Base-by-base conservation (phyloP, 2,888 invertebrate genomes). In the Galeopsomyia nigrocyanea region DNA sequence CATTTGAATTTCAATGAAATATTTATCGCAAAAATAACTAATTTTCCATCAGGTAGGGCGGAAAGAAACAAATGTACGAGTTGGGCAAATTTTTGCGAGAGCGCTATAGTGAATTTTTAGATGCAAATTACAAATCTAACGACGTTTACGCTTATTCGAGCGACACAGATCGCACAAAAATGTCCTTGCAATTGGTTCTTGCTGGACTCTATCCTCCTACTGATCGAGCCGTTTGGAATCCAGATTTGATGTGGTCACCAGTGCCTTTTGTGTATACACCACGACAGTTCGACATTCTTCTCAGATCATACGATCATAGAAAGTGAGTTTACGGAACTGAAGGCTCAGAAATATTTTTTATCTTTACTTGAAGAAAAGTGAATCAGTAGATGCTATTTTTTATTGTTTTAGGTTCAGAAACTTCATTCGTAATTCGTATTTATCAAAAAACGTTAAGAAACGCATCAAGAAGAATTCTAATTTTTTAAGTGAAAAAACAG, bases 151-250 rank as follows among this genome's bases (percentile, higher is more conserved):
- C 89, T 9, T 87, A 89, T 50, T 91, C 91, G 58, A 93, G 93
- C 0, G 90, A 92, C 81, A 91, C 88, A 79, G 91, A 92, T 71
- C 88, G 94, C 56, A 93, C 94, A 0, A 89, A 93, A 84, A 92
- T 92, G 91, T 92, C 92, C 5, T 92, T 90, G 0, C 87, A 91
- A 73, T 86, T 91, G 31, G 90, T 91, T 3, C 83, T 92, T 73
- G 89, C 92, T 2, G 93, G 91, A 0, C 80, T 94, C 51, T 93
- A 90, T 81, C 91, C 91, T 3, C 91, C 92, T 0, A 49, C 2
- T 26, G 84, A 83, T 0, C 82, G 87, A 0, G 89, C 90, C 78
- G 83, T 80, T 69, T 91, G 91, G 91, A 89, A 90, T 77, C 83
- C 87, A 0, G 79, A 84, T n/a, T 78, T 92, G 31, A 81, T 87